Evolutionary conservation across 2,113 vertebrate species (phyloP), one percentile per base, ranked within the genome.

Genomic region (Pantherophis guttatus): DNA sequence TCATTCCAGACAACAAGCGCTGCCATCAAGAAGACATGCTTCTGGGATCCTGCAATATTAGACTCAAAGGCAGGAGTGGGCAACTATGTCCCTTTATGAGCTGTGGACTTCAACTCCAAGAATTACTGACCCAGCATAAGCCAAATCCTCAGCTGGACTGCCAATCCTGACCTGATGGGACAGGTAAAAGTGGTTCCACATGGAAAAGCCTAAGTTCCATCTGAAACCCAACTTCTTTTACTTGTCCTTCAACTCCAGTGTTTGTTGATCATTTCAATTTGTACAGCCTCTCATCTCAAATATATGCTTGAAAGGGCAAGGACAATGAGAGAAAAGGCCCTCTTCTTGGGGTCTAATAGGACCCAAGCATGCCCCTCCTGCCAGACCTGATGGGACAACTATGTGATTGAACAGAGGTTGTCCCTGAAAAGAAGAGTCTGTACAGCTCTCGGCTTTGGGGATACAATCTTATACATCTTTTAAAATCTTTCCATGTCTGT

Each of bases 401-500:
- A 33, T 19, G n/a, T 33, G n/a, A 33, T 19, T 33, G 15, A 33
- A 75, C n/a, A 33, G n/a, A 33, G n/a, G n/a, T 33, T 6, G n/a
- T 75, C n/a, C 15, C n/a, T 19, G n/a, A 75, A n/a, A n/a, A n/a
- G 29, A 70, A 75, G n/a, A 39, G n/a, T 75, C n/a, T 75, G 70
- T 75, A 33, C n/a, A 75, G 15, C 70, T 33, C n/a, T 75, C n/a
- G 6, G 70, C 70, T 75, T 75, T 75, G 70, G 70, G 24, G 13
- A 89, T 39, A 39, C 33, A 89, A 59, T 57, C 88, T 44, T 19
- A 57, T 96, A 95, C 94, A 96, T 96, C 94, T 97, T 90, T 91
- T 17, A 93, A 95, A 95, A 96, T 59, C 88, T 96, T 95, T 95
- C 95, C 93, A 94, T 93, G 96, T 89, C 89, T 11, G 96, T 90